phyloP scores from a whole-genome alignment of 2,113 vertebrate species.

The Polyodon spathula region DNA sequence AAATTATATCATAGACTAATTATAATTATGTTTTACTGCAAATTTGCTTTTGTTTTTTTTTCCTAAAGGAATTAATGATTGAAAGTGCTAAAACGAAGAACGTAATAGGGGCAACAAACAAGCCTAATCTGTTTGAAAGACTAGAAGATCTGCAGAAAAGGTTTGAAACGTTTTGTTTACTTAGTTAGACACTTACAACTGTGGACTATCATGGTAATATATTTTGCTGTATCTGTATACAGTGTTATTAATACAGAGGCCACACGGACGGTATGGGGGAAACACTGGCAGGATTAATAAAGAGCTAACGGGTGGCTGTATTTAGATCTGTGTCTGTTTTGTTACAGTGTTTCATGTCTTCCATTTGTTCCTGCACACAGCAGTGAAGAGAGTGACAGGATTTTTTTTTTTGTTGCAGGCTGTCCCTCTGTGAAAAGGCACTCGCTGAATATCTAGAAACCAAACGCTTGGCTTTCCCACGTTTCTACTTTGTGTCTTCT shows the following conservation, averaged over 20 bases:
- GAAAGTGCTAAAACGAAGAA: conserved; percentile 59
- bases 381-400: background rate
- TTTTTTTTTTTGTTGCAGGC: conserved; percentile 35
- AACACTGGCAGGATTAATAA: too few relatives aligned
- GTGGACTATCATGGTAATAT: background rate
- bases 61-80: conserved; percentile 58
- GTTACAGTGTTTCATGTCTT: too few relatives aligned
- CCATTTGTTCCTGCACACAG: too few relatives aligned
- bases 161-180: conserved; percentile 42
- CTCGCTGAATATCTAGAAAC: conserved; percentile 66
- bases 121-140: conserved; percentile 49
- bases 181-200: background rate
- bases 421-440: conserved; percentile 67
- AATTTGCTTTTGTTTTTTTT: background rate
- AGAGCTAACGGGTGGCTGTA: too few relatives aligned
- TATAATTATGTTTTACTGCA: background rate
- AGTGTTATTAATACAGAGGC: too few relatives aligned
- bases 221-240: too few relatives aligned
- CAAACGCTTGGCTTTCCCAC: conserved; percentile 59
- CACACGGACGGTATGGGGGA: too few relatives aligned
- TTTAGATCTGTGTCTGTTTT: too few relatives aligned
- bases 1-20: too few relatives aligned
- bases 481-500: conserved; percentile 70
- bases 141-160: conserved; percentile 64
- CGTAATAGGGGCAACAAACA: conserved; percentile 62